Evolutionary conservation across 2,113 vertebrate genomes (phyloP), one percentile per base, ranked within the genome.

Genomic region (Python bivittatus): DNA sequence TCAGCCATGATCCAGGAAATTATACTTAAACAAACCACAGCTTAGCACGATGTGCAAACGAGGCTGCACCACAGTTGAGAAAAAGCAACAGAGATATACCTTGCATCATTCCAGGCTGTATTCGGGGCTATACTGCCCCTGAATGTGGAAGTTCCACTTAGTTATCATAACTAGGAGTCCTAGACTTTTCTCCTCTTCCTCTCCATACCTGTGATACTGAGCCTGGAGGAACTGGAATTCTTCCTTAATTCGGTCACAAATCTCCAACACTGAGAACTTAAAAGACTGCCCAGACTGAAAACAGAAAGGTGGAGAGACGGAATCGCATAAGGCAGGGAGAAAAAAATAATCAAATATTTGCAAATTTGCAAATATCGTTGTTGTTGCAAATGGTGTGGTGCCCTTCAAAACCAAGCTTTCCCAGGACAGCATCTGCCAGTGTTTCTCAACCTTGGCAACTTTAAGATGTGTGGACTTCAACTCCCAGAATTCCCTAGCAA

Each of bases 161-260:
- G 44, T 27, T 4, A 3, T 22, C 12, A 13, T 8, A 57, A 25
- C 27, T 58, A 1, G 13, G 10, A 90, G 11, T 0, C 0, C 20
- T 48, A 4, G 7, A 25, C 5, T 25, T 2, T 25, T 6, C 1
- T 2, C 4, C 0, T 15, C 8, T 54, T 33, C 7, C 33, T 10
- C 33, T 42, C 92, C 95, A 42, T 97, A 99, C 98, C 98, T 98
- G 97, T 99, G 98, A 96, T 99, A 99, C 93, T 99, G 99, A 3
- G 98, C 98, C 97, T 99, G 99, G 38, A 99, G 98, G 95, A 99
- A 98, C 97, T 98, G 99, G 88, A 99, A 99, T 96, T 99, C 98
- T 95, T 99, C 99, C 93, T 99, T 99, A 95, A 99, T 98, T 33
- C 98, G 98, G 95, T 98, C 98, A 96, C 99, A 98, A 27, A 98